Evolutionary conservation across 2,797 vertebrate species (phyloP).

Genomic region (Urophycis tenuis): DNA sequence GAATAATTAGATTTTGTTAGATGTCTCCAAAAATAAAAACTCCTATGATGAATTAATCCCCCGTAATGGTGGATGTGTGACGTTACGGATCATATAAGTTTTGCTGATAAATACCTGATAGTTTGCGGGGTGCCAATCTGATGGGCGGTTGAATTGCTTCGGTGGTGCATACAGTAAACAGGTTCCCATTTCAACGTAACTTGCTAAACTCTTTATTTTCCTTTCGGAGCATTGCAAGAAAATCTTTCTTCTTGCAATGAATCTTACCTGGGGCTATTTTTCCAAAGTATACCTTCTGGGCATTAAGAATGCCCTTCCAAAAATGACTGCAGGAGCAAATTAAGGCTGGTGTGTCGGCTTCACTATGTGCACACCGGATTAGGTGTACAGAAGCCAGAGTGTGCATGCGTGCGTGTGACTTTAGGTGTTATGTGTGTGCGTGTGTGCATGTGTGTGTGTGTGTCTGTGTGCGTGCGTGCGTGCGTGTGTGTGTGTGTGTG

Average conservation of each 20-base stretch:
- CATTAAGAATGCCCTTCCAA: conserved; percentile 25
- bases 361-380: not conserved
- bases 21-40: not conserved
- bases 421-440: not conserved
- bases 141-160: not conserved
- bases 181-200: not conserved
- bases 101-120: not conserved
- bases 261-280: conserved; percentile 47
- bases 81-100: not conserved
- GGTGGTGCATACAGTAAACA: not conserved
- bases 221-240: conserved; percentile 7
- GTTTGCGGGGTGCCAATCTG: not conserved
- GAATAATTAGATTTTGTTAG: not conserved
- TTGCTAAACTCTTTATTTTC: not conserved
- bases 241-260: conserved; percentile 33
- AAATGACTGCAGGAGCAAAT: not conserved
- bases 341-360: conserved; percentile 31
- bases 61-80: not conserved
- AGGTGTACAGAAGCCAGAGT: not conserved
- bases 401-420: not conserved
- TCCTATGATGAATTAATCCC: not conserved
- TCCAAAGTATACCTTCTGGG: conserved; percentile 38
- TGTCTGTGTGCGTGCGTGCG: not conserved
- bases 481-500: not conserved
- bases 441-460: not conserved